phyloP scores from a whole-genome alignment of 2,888 invertebrate species.

The Mechanitis mazaeus region DNA sequence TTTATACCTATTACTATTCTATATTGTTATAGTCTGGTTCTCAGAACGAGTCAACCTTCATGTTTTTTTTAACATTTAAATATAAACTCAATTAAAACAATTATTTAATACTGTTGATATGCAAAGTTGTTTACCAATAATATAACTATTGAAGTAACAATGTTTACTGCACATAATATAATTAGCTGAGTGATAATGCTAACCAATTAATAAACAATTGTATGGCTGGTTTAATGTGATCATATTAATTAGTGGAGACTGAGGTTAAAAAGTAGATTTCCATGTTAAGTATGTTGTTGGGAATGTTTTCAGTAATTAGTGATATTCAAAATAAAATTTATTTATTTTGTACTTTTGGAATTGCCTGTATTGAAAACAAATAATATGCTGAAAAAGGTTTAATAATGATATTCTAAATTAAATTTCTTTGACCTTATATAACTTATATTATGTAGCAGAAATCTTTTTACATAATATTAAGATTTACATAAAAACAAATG shows the following conservation, averaged over 20 bases:
- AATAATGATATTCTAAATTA: no score
- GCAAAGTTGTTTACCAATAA: conserved; percentile 1
- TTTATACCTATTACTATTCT: background rate
- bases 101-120: background rate
- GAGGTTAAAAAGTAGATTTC: background rate
- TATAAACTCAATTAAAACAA: background rate
- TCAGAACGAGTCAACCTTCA: background rate
- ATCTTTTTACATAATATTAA: no score
- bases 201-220: conserved; percentile 2
- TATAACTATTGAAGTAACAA: background rate
- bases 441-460: no score
- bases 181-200: background rate
- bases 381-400: no score
- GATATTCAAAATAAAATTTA: no score
- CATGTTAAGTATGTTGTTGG: no score
- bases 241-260: background rate
- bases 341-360: no score
- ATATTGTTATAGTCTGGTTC: background rate
- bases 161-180: background rate
- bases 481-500: no score
- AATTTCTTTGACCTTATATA: no score
- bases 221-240: background rate
- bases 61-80: background rate
- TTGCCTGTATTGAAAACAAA: no score
- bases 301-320: no score